Evolutionary conservation across 2,113 vertebrate species (phyloP).

Genomic region (Psettodes erumei): DNA sequence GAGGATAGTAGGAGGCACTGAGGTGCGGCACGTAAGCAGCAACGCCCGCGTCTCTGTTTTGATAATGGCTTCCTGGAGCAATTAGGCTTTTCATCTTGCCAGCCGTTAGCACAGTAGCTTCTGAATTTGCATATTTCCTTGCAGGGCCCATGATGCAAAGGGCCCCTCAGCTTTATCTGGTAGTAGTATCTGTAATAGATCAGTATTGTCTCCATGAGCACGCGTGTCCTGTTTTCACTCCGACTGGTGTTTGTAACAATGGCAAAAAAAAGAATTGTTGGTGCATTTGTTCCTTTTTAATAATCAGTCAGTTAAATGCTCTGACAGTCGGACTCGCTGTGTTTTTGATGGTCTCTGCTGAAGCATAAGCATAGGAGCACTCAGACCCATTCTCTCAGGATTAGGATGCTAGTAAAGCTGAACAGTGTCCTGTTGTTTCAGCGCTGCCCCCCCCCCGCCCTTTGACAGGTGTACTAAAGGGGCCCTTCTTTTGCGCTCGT

Average conservation of each 20-base stretch:
- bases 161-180: slow-evolving; percentile 21
- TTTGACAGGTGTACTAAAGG: slow-evolving; percentile 75
- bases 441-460: slow-evolving; percentile 42
- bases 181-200: slow-evolving; percentile 13
- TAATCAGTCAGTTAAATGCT: slow-evolving; percentile 16
- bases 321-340: slow-evolving; percentile 44
- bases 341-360: slow-evolving; percentile 23
- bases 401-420: slow-evolving; percentile 63
- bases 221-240: slow-evolving; percentile 8
- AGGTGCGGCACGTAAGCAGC: slow-evolving; percentile 2
- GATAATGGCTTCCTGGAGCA: background rate
- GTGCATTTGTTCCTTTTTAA: background rate
- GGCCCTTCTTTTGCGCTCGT: slow-evolving; percentile 46
- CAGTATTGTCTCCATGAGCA: background rate
- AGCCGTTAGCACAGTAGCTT: slow-evolving; percentile 1
- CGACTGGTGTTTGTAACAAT: slow-evolving; percentile 23
- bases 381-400: slow-evolving; percentile 60
- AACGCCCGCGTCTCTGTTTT: background rate
- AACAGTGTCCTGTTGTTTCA: slow-evolving; percentile 71
- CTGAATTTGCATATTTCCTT: slow-evolving; percentile 26
- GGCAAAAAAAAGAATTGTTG: slow-evolving; percentile 24
- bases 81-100: background rate
- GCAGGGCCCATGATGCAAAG: slow-evolving; percentile 13
- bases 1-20: background rate
- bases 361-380: slow-evolving; percentile 19